Conservation (phyloP, 2,113 vertebrate genomes). For the Panthera uncia region DNA sequence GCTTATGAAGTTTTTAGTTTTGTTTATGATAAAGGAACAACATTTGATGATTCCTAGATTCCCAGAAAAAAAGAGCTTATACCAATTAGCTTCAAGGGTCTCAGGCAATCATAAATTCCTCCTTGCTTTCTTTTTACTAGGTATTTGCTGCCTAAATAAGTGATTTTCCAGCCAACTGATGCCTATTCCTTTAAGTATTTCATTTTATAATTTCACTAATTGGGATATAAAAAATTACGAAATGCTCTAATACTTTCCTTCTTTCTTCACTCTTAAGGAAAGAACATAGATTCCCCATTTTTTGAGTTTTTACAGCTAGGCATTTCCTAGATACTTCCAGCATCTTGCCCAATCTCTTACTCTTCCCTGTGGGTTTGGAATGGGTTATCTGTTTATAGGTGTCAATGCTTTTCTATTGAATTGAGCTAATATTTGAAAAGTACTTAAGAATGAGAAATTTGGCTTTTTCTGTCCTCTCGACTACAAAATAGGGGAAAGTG, state of each 20-base stretch:
- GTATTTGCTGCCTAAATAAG: neutral
- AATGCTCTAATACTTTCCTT: neutral
- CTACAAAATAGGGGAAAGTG: neutral
- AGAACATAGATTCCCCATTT: neutral
- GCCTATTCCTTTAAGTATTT: neutral
- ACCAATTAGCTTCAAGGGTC: neutral
- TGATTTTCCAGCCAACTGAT: neutral
- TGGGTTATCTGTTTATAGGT: neutral
- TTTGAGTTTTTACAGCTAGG: neutral
- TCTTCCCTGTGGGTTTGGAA: neutral
- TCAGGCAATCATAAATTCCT: neutral
- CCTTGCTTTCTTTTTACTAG: neutral
- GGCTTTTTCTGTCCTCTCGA: neutral
- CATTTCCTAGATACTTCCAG: neutral
- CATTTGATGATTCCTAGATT: neutral
- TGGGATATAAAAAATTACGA: conserved; percentile 13
- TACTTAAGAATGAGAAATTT: neutral
- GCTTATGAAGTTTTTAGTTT: neutral
- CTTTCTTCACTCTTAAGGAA: neutral
- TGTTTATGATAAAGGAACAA: neutral
- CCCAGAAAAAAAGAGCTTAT: neutral
- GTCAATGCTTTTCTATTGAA: neutral
- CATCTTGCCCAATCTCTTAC: neutral
- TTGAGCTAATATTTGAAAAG: neutral
- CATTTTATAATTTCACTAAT: conserved; percentile 20